Base-by-base conservation (phyloP, 1,140 invertebrate species). In the Nomia melanderi region DNA sequence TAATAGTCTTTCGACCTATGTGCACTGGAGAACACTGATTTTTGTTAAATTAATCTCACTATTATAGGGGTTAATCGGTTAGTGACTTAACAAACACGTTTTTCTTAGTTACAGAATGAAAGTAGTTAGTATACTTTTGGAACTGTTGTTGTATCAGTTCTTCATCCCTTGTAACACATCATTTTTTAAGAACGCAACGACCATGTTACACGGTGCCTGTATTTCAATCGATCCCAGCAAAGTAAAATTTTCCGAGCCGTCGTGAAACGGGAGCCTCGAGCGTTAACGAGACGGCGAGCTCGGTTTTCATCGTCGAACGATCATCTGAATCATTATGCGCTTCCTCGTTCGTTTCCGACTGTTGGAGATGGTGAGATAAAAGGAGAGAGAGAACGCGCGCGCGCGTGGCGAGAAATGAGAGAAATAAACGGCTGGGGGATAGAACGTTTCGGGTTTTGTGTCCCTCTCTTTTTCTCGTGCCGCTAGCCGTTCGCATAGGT, bases 401-500 rank as follows among this genome's bases (percentile, higher is more conserved):
- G 25, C 1, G 5, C 11, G 17, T 44, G n/a, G n/a, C n/a, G n/a
- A n/a, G n/a, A 17, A 41, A 20, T 41, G 53, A 31, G 23, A 66
- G 56, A 70, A 60, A 69, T 66, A 75, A 62, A 64, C 62, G 27
- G 56, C 60, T 31, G 41, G 57, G 44, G 41, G 41, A 44, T 20
- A 44, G 41, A 17, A 44, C 54, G 56, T 67, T 66, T 66, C 69
- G 41, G 36, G 41, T 44, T 72, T 76, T 72, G 54, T 53, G 20
- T 47, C 23, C 73, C 44, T 83, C 50, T 59, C 57, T 69, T 56
- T 76, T 29, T 54, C 33, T 27, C 31, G 56, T 47, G 14, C n/a
- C n/a, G n/a, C 41, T 29, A 39, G 17, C 44, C 44, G 79, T 33
- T 76, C 71, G 31, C 83, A 82, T 86, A 78, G 81, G 79, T 82